A percentile compares a stretch with the other conserved stretches of the same genome.
phyloP scores from a whole-genome alignment of 1,140 invertebrate genomes.

The Eueides isabella region DNA sequence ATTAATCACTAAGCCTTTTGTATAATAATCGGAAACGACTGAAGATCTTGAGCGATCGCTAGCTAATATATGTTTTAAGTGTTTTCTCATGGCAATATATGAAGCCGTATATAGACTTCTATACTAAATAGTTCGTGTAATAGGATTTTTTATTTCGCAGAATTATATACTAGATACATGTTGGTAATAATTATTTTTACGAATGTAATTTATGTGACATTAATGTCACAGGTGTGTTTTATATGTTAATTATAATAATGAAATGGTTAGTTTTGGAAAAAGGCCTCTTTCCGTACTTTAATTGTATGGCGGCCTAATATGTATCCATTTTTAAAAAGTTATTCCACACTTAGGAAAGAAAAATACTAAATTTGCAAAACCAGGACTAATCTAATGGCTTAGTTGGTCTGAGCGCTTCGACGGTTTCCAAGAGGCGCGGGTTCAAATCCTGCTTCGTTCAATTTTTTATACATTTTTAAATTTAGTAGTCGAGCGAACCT shows the following conservation, averaged over 20 bases:
- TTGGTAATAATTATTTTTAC: constrained; percentile 4
- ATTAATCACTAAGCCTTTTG: not conserved
- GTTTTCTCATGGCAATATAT: not conserved
- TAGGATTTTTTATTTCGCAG: constrained; percentile 10
- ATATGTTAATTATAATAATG: not conserved
- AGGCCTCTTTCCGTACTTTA: no score
- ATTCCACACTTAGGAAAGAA: no score
- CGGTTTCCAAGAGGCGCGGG: no score
- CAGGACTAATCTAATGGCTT: no score
- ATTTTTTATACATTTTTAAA: no score
- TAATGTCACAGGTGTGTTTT: not conserved
- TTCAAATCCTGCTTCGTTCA: no score
- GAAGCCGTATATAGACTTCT: constrained; percentile 2
- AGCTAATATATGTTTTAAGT: not conserved
- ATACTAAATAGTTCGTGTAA: constrained; percentile 16
- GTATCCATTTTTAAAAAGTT: no score
- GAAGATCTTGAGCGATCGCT: not conserved
- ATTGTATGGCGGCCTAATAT: no score
- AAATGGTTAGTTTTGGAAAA: not conserved
- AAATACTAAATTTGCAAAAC: no score
- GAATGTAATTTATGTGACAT: not conserved
- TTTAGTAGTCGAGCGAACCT: no score
- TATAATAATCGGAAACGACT: no score
- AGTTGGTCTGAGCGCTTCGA: no score
- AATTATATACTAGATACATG: not conserved